phyloP scores from a whole-genome alignment of 92 coral and sea anemone species.

The Phenganax subtilis region DNA sequence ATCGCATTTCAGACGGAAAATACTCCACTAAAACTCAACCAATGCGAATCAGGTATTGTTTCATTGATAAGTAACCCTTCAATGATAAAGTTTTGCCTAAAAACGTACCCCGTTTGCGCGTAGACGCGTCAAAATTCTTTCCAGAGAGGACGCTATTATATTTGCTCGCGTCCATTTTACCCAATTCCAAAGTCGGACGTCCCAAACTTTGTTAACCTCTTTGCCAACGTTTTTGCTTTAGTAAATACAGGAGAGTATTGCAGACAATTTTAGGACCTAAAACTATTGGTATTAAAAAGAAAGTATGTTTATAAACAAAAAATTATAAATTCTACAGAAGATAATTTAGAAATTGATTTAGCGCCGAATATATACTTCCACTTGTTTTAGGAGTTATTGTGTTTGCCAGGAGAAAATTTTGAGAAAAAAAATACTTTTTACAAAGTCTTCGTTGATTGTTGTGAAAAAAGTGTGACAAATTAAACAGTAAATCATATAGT shows the following conservation, averaged over 20 bases:
- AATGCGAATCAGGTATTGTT: background rate
- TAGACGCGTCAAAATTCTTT: conserved; percentile 22
- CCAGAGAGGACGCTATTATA: conserved; percentile 22
- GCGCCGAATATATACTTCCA: conserved; percentile 33
- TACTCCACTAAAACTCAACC: no score
- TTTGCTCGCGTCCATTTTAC: conserved; percentile 15
- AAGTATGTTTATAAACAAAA: conserved; percentile 15
- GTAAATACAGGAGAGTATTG: background rate
- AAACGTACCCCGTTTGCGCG: conserved; percentile 26
- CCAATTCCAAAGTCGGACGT: conserved; percentile 8
- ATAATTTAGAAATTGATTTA: conserved; percentile 20
- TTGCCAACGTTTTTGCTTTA: background rate
- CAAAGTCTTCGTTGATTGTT: no score
- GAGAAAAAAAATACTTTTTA: background rate
- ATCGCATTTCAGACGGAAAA: no score
- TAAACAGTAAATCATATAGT: no score
- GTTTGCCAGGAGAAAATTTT: background rate
- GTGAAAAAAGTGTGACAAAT: no score
- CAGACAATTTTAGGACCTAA: background rate
- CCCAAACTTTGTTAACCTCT: background rate
- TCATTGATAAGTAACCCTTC: background rate
- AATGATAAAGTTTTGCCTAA: background rate
- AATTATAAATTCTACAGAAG: background rate
- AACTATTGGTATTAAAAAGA: background rate
- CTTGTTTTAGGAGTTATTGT: background rate